These are phyloP conservation scores for Scomber colias DNA, from an alignment of 2,113 vertebrate species.

Conservation along the genomic window DNA sequence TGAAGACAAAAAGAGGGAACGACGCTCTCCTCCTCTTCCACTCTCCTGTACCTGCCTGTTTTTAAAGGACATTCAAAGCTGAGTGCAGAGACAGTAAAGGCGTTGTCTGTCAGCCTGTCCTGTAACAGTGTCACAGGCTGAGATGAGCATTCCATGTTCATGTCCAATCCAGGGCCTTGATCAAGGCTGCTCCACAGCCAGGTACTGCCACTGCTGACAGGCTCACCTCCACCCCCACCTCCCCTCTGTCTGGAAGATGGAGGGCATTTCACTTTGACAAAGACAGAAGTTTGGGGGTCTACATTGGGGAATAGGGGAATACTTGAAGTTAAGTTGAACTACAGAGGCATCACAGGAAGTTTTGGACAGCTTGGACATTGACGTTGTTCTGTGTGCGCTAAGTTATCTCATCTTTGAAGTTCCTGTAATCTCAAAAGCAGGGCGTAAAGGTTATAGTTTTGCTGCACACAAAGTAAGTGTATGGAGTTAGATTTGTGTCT, in stretches of 20 bases:
- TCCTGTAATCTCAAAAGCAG: constrained; percentile 31
- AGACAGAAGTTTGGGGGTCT: constrained; percentile 49
- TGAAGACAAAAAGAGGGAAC: constrained; percentile 47
- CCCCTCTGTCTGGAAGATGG: constrained; percentile 43
- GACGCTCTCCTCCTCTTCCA: constrained; percentile 37
- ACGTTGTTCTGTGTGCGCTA: constrained; percentile 8
- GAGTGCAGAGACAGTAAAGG: constrained; percentile 59
- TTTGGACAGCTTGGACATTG: constrained; percentile 69
- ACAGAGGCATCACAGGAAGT: constrained; percentile 68
- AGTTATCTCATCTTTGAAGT: constrained; percentile 58
- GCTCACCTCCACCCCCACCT: constrained; percentile 49
- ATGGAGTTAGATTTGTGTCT: too few species aligned
- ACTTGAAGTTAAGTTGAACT: constrained; percentile 49
- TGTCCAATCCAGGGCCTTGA: constrained; percentile 79
- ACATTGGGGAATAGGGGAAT: constrained; percentile 4
- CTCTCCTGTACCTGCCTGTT: constrained; percentile 59
- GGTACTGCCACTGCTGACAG: constrained; percentile 80
- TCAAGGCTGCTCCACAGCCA: constrained; percentile 76
- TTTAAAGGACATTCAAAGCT: constrained; percentile 70
- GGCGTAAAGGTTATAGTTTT: not conserved
- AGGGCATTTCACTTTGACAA: constrained; percentile 63
- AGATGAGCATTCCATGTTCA: constrained; percentile 69
- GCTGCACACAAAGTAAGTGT: not conserved
- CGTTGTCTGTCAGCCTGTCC: constrained; percentile 74
- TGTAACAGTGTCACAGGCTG: constrained; percentile 73